phyloP scores from a whole-genome alignment of 2,797 vertebrate species.

The Poeciliopsis turneri region DNA sequence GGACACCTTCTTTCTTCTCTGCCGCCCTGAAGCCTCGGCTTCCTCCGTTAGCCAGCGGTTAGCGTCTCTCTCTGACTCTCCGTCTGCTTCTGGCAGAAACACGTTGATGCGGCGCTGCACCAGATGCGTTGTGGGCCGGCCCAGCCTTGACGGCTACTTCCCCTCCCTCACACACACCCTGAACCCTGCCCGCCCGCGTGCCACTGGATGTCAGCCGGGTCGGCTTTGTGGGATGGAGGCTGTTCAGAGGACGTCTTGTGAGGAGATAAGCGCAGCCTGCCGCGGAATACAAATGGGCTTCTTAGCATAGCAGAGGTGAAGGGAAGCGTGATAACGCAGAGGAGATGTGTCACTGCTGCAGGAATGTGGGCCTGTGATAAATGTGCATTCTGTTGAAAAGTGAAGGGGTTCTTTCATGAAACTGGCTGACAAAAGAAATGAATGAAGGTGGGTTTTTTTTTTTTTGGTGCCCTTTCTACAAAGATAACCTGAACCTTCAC shows the following conservation, averaged over 20 bases:
- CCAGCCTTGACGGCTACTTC: slow-evolving; percentile 32
- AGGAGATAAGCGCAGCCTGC: slow-evolving; percentile 65
- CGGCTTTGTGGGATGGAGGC: slow-evolving; percentile 54
- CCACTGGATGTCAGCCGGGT: slow-evolving; percentile 60
- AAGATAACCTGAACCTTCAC: neutral
- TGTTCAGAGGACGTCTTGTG: slow-evolving; percentile 59
- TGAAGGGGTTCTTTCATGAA: neutral
- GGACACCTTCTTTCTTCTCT: no score
- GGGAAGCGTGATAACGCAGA: slow-evolving; percentile 51
- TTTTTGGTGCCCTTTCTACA: neutral
- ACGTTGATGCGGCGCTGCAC: slow-evolving; percentile 18
- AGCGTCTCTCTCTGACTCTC: slow-evolving; percentile 7
- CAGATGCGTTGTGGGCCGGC: slow-evolving; percentile 31
- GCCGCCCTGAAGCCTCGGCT: neutral
- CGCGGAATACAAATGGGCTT: slow-evolving; percentile 71
- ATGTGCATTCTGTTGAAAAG: slow-evolving; percentile 18
- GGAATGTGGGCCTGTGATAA: slow-evolving; percentile 26
- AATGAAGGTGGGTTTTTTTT: neutral
- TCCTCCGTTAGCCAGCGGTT: slow-evolving; percentile 3
- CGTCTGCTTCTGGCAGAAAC: slow-evolving; percentile 15
- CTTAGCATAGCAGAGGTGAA: slow-evolving; percentile 66
- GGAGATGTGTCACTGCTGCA: slow-evolving; percentile 47
- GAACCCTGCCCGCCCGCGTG: slow-evolving; percentile 45
- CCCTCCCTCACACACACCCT: slow-evolving; percentile 20
- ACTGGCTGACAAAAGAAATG: neutral